Percentiles rank a stretch among this genome's conserved stretches.
Conservation (phyloP, 2,113 vertebrate genomes). For the Seriola rivoliana region DNA sequence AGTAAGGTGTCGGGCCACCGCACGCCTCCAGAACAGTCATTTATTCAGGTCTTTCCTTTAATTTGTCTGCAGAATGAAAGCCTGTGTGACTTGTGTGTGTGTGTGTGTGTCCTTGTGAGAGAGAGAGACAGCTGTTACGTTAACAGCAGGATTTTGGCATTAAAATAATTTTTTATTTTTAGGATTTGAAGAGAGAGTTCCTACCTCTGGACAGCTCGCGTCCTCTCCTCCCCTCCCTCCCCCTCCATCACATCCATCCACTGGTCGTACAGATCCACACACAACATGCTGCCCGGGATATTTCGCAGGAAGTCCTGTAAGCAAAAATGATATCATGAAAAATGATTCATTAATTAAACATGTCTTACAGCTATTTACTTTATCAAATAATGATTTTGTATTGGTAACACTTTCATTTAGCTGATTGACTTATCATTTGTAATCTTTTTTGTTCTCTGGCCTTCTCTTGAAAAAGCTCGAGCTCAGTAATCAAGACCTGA, state of each 20-base stretch:
- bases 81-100: not conserved
- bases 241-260: conserved; percentile 91
- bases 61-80: not conserved
- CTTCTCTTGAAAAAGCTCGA: too few species aligned
- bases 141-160: not conserved
- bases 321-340: not conserved
- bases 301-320: conserved; percentile 92
- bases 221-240: conserved; percentile 84
- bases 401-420: not conserved
- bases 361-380: not conserved
- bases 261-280: conserved; percentile 89
- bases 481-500: too few species aligned
- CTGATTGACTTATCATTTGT: not conserved
- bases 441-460: not conserved
- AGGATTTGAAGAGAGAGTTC: not conserved
- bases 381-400: not conserved
- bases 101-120: not conserved
- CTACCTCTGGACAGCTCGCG: conserved; percentile 87
- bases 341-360: not conserved
- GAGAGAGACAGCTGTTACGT: not conserved
- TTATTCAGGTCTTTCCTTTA: not conserved
- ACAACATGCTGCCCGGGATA: conserved; percentile 92
- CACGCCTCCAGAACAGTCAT: not conserved
- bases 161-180: not conserved
- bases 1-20: not conserved